Conservation (phyloP, 2,797 vertebrate genomes). For the Netta rufina region DNA sequence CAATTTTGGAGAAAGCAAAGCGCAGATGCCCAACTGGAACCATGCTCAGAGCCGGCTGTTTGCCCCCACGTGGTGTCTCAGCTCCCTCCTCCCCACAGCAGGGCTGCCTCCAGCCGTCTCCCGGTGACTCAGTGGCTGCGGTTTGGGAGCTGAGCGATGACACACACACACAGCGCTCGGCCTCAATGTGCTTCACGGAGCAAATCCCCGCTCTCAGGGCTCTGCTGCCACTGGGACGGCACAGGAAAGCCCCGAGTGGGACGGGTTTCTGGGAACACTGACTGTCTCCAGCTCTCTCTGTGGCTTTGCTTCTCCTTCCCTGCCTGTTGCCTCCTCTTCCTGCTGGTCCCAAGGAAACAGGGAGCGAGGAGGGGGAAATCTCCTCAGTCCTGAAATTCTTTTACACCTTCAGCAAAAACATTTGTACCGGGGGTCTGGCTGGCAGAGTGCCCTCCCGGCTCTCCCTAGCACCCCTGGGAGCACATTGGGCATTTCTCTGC, state of each 20-base stretch:
- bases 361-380: not conserved
- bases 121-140: not conserved
- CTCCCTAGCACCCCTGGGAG: not conserved
- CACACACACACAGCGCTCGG: not conserved
- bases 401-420: not conserved
- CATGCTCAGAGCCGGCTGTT: not conserved
- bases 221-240: not conserved
- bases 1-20: not conserved
- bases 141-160: not conserved
- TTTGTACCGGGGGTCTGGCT: not conserved
- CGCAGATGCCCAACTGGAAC: no score
- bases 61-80: fast-evolving
- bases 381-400: not conserved
- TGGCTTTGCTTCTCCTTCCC: not conserved
- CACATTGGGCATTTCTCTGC: fast-evolving
- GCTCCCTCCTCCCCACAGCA: not conserved
- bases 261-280: not conserved
- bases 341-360: not conserved
- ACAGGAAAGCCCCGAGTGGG: not conserved
- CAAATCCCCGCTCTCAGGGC: not conserved
- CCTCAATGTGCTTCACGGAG: not conserved
- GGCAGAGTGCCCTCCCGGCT: not conserved
- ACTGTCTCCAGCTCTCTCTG: not conserved
- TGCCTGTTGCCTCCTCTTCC: not conserved
- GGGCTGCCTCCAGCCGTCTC: not conserved